Base-by-base conservation (phyloP, 2,113 vertebrate genomes). In the Mionectes macconnelli region DNA sequence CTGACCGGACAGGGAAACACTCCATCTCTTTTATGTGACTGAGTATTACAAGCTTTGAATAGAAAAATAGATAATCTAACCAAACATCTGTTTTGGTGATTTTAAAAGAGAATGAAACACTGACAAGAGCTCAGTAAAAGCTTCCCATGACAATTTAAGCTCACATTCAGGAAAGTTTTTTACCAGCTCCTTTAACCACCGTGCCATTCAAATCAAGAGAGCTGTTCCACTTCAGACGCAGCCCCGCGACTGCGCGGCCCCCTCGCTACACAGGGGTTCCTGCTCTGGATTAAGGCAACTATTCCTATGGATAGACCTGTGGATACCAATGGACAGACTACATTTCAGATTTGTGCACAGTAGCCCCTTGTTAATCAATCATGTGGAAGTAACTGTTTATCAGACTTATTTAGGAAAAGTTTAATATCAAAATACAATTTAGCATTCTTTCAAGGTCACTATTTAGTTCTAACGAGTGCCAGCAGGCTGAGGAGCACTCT, bases 201-300 rank as follows among this genome's bases (percentile, higher is more conserved):
- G 12, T 21, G 3, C 68, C 13, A 17, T 20, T 87, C n/a, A 31
- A 70, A 70, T 39, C 11, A 50, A 78, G 45, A 59, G 60, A 28
- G 9, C 47, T 4, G 5, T 5, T 39, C 63, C 11, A 18, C 5
- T 87, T 57, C 70, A 80, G 42, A 23, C 2, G 1, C 5, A 22
- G 25, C 15, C 33, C 35, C 6, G 1, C 0, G 0, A 25, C 63
- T 57, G 70, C 2, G 0, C 0, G 0, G 74, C 21, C 22, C 66
- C n/a, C 45, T 40, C 8, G 14, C 62, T 13, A 10, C 23, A 5
- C 53, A 83, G 78, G 47, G 55, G 40, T 75, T 60, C 2, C 90
- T 52, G 28, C 12, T 87, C 40, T 5, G 1, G 7, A 28, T 56
- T 56, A 60, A 82, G 85, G 85, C 84, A 93, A 25, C 44, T 31